These are phyloP conservation scores for Cantharis rustica DNA, from an alignment of 2,888 invertebrate species.

Conservation along the genomic window DNA sequence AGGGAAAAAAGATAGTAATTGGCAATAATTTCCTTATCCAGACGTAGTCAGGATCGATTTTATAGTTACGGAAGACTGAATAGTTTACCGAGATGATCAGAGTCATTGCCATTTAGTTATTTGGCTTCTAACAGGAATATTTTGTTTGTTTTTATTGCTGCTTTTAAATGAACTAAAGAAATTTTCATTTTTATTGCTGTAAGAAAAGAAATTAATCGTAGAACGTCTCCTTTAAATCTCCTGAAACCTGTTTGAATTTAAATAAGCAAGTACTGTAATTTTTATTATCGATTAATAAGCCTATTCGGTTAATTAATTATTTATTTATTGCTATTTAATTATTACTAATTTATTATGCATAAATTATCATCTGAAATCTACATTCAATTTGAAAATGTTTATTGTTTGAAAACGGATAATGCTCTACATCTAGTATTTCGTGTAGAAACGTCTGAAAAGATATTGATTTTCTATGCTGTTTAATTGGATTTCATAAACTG, in stretches of 20 bases:
- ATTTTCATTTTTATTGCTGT: background rate
- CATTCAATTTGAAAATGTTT: too few relatives aligned
- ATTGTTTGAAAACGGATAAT: background rate
- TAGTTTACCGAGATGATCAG: too few relatives aligned
- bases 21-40: too few relatives aligned
- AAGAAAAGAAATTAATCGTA: background rate
- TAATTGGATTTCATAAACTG: background rate
- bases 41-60: too few relatives aligned
- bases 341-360: background rate
- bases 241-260: background rate
- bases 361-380: background rate
- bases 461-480: background rate
- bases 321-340: background rate
- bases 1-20: too few relatives aligned
- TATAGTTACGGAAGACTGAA: too few relatives aligned
- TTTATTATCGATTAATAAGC: background rate
- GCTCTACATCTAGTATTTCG: background rate
- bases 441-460: background rate
- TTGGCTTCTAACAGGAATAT: too few relatives aligned
- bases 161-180: too few relatives aligned
- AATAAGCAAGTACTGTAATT: background rate
- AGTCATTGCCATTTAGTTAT: too few relatives aligned
- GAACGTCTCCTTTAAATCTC: background rate
- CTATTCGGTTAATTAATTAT: background rate
- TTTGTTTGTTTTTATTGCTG: too few relatives aligned